These are phyloP conservation scores for Trissolcus brochymenae DNA, from an alignment of 2,888 invertebrate genomes.

Conservation along the genomic window DNA sequence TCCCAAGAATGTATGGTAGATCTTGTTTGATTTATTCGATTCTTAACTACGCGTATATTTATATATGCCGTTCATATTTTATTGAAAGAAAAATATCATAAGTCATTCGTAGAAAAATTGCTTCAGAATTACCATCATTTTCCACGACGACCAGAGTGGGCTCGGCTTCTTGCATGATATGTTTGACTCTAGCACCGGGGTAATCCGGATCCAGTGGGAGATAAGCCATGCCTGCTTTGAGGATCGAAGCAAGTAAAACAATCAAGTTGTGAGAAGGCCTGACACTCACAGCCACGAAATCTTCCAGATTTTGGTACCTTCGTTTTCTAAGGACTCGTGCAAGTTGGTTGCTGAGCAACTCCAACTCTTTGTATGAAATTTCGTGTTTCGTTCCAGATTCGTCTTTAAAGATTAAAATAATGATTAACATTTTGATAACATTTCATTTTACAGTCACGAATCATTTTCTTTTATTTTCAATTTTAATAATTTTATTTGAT, in stretches of 20 bases:
- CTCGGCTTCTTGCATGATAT: constrained; percentile 85
- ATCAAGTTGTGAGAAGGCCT: constrained; percentile 85
- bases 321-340: constrained; percentile 78
- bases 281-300: constrained; percentile 86
- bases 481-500: background rate
- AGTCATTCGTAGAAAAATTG: too few species aligned
- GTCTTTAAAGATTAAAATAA: constrained; percentile 62
- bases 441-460: too few species aligned
- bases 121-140: constrained; percentile 77
- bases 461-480: too few species aligned
- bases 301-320: constrained; percentile 70
- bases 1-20: too few species aligned
- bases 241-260: constrained; percentile 83
- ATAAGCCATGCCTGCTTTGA: constrained; percentile 91
- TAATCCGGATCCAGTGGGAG: constrained; percentile 86
- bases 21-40: too few species aligned
- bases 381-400: constrained; percentile 62
- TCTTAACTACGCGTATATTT: too few species aligned
- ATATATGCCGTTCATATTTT: too few species aligned
- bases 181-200: constrained; percentile 84
- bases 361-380: constrained; percentile 79
- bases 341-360: constrained; percentile 79
- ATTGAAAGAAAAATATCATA: too few species aligned
- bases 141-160: constrained; percentile 85
- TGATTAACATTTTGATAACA: too few species aligned